Conservation (phyloP, 2,113 vertebrate genomes). For the Cepphus grylle region DNA sequence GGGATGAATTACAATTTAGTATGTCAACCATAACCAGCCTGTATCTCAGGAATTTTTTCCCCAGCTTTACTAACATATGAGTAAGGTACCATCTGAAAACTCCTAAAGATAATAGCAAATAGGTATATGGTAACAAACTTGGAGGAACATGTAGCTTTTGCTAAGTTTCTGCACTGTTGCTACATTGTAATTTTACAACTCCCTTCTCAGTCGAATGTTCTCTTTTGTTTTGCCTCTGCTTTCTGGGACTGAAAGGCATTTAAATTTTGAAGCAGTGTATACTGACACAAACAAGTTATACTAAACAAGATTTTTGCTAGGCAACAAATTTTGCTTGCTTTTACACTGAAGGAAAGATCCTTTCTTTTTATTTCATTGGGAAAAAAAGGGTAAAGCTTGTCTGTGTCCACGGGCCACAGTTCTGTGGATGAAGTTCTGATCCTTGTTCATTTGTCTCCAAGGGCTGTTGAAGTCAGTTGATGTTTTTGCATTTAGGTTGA, state of each 20-base stretch:
- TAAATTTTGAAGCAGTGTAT: neutral
- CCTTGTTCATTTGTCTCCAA: neutral
- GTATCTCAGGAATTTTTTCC: neutral
- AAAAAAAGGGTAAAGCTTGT: neutral
- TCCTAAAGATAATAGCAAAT: neutral
- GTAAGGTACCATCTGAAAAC: neutral
- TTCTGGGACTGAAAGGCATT: neutral
- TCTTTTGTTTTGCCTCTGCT: neutral
- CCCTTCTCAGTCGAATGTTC: neutral
- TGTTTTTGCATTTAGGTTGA: neutral
- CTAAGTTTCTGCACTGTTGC: neutral
- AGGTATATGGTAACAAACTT: neutral
- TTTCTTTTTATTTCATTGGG: neutral
- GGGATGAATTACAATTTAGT: neutral
- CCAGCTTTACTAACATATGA: neutral
- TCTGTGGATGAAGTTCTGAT: neutral
- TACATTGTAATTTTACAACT: neutral
- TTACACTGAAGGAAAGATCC: neutral
- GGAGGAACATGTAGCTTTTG: neutral
- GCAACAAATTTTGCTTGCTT: neutral
- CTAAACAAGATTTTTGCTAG: neutral
- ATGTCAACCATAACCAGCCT: neutral
- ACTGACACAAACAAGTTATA: neutral
- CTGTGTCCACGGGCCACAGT: rapidly evolving
- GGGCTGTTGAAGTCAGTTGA: neutral